Evolutionary conservation across 2,113 vertebrate genomes (phyloP).

Genomic region (Crotalus helleri): DNA sequence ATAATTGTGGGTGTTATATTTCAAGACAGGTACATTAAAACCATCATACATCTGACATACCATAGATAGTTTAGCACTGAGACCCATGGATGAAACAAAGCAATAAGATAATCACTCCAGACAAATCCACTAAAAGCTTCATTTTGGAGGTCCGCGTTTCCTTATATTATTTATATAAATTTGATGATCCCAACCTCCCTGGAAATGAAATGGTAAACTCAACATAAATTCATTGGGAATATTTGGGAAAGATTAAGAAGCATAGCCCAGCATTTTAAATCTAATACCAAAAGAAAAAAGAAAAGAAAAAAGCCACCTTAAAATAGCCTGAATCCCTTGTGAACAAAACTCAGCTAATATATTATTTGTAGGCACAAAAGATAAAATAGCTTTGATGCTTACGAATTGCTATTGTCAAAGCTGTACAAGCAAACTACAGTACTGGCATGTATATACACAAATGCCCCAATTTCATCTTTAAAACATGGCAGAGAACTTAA

Average conservation of each 20-base stretch:
- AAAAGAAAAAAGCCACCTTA: not conserved
- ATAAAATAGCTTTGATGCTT: slow-evolving; percentile 56
- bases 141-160: not conserved
- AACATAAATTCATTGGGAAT: not conserved
- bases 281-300: not conserved
- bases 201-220: not conserved
- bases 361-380: slow-evolving; percentile 45
- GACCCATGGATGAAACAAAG: not conserved
- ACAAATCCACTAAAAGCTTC: not conserved
- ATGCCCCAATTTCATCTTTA: slow-evolving; percentile 57
- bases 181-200: not conserved
- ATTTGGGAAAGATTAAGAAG: not conserved
- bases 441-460: slow-evolving; percentile 50
- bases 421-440: slow-evolving; percentile 51
- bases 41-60: not conserved
- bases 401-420: slow-evolving; percentile 61
- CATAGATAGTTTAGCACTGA: not conserved
- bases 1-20: not conserved
- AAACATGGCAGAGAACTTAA: slow-evolving; percentile 61
- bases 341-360: slow-evolving; percentile 32
- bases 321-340: not conserved
- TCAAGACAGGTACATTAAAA: not conserved
- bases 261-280: slow-evolving; percentile 14
- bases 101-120: not conserved
- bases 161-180: not conserved